Conservation (phyloP, 2,888 invertebrate species). For the Vesta saturnalis region DNA sequence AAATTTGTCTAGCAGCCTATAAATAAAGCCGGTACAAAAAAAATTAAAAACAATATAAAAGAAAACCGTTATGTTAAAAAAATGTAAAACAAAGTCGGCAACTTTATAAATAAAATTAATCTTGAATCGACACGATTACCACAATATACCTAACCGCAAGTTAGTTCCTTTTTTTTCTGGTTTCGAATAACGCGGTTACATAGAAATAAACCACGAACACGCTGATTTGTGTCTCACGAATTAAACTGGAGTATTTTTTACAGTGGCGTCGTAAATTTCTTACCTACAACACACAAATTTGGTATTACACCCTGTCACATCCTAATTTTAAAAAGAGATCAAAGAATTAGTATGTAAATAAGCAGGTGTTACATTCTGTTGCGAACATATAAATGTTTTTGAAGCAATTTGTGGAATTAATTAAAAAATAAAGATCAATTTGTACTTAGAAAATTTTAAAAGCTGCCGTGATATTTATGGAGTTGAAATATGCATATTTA, state of each 20-base stretch:
- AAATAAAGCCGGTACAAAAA: no score
- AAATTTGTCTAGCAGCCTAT: no score
- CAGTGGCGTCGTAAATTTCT: background rate
- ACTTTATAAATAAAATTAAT: constrained; percentile 34
- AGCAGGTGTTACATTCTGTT: no score
- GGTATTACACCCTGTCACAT: no score
- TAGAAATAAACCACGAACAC: constrained; percentile 22
- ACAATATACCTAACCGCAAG: constrained; percentile 28
- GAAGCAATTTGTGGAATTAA: background rate
- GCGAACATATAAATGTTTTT: no score
- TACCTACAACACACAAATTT: background rate
- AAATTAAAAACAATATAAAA: background rate
- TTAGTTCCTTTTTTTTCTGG: constrained; percentile 20
- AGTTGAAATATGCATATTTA: background rate
- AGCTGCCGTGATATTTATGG: background rate
- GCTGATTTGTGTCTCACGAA: constrained; percentile 24
- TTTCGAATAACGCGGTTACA: constrained; percentile 25
- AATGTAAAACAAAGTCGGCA: constrained; percentile 10
- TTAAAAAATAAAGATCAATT: background rate
- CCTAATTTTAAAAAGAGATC: no score
- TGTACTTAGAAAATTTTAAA: background rate
- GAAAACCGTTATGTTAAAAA: constrained; percentile 9
- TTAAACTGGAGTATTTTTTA: background rate
- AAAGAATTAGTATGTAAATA: no score
- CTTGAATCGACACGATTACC: constrained; percentile 28